Evolutionary conservation across 2,797 vertebrate genomes (phyloP), one percentile per base, ranked within the genome.

Genomic region (Sebastes iracundus): DNA sequence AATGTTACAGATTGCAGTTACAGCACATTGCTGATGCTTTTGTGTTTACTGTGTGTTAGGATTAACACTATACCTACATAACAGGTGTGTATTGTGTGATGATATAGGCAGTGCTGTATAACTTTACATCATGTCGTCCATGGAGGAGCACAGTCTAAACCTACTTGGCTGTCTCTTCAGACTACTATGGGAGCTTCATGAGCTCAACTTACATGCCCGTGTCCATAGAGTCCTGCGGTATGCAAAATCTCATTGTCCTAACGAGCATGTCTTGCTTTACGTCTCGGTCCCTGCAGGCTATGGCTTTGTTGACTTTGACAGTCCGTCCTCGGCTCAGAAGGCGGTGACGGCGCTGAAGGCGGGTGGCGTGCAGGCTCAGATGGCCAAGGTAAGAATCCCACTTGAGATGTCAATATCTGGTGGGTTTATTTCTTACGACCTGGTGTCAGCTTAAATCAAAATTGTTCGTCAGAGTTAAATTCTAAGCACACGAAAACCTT

Each of bases 221-320:
- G 68, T 82, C 12, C n/a, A 30, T 4, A 46, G 27, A 71, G 25
- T 73, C 58, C 14, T 56, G 14, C 27, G 8, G 72, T 66, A 32
- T 77, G 49, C 61, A 59, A 68, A 60, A 60, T 81, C 66, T 70
- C 66, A 72, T 75, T 78, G 70, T 88, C 66, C 52, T 53, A 59
- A 75, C 77, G 25, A 60, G 22, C 73, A 61, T 49, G 52, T 77
- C 64, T 82, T 32, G 32, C 35, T 79, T 72, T 64, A 7, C 79
- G 58, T 73, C 65, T 88, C 14, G 59, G 30, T 66, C 59, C 77
- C 90, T 65, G 67, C 89, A 98, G 97, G 97, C 66, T 98, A 98
- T 12, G 97, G 97, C 81, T 98, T 98, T 87, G 97, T 98, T 60
- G 97, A 98, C 92, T 98, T 98, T 42, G 97, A 98, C 93, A 97